phyloP scores from a whole-genome alignment of 2,113 vertebrate genomes.

The Haliaeetus leucogaster region DNA sequence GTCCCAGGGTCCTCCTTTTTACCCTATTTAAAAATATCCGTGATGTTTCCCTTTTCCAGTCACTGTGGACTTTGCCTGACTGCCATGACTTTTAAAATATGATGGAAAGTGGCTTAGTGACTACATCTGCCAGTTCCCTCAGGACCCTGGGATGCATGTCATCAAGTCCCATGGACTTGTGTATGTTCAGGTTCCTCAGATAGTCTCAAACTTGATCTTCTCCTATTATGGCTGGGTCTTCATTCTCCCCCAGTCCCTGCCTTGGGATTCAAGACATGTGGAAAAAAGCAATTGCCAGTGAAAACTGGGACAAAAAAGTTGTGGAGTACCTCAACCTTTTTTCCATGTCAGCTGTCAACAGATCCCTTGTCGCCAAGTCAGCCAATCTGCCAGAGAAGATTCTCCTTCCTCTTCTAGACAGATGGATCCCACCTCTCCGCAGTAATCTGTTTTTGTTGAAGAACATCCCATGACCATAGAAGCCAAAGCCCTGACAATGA shows the following conservation, averaged over 20 bases:
- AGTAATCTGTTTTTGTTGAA: background rate
- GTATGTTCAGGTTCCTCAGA: background rate
- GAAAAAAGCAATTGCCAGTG: background rate
- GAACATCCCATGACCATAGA: background rate
- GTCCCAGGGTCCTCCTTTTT: too few species aligned
- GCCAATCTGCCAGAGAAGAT: background rate
- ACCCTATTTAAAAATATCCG: too few species aligned
- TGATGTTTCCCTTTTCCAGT: too few species aligned
- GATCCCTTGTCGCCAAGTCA: background rate
- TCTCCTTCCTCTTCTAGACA: background rate
- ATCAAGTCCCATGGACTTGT: background rate
- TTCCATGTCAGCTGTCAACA: background rate
- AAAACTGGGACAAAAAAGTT: background rate
- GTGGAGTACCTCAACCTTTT: background rate
- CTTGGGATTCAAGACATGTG: background rate
- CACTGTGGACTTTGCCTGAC: too few species aligned
- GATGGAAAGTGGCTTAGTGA: accelerated
- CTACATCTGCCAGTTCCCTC: background rate
- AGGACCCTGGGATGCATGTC: background rate
- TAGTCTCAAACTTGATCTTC: background rate
- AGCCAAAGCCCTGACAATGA: background rate
- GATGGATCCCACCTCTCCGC: background rate
- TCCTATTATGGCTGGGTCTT: background rate
- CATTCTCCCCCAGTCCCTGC: background rate
- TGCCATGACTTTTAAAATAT: background rate